Conservation (phyloP, 2,113 vertebrate genomes). For the Leuciscus idus region DNA sequence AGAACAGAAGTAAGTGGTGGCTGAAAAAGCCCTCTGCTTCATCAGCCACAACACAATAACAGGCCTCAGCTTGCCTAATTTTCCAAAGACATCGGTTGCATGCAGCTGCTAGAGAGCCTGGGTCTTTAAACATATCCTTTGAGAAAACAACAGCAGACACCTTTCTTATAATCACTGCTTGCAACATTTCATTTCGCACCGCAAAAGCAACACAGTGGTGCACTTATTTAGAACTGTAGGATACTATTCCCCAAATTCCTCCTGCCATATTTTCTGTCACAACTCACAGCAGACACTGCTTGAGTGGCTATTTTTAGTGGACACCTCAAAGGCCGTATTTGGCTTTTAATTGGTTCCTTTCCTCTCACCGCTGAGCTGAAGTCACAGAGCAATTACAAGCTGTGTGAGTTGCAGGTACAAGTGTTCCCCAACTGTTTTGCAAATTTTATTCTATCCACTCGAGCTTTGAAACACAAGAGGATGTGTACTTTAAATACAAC, state of each 20-base stretch:
- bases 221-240: constrained; percentile 38
- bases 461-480: constrained; percentile 23
- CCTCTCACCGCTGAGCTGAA: constrained; percentile 71
- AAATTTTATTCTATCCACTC: constrained; percentile 33
- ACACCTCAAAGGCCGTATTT: constrained; percentile 61
- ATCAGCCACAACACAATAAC: constrained; percentile 15
- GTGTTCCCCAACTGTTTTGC: constrained; percentile 29
- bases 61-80: constrained; percentile 32
- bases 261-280: constrained; percentile 32
- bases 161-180: constrained; percentile 46
- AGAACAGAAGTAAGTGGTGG: neutral
- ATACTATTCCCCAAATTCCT: constrained; percentile 37
- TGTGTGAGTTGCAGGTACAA: constrained; percentile 33
- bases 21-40: constrained; percentile 10
- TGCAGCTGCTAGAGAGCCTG: constrained; percentile 30
- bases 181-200: constrained; percentile 42
- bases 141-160: constrained; percentile 33
- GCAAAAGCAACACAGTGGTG: constrained; percentile 56
- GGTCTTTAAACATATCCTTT: constrained; percentile 30
- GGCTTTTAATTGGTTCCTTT: constrained; percentile 75
- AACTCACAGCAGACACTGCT: constrained; percentile 41
- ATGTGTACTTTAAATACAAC: constrained; percentile 37
- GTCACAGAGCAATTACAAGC: constrained; percentile 74
- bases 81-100: neutral
- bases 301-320: constrained; percentile 52